Base-by-base conservation (phyloP, 2,113 vertebrate genomes). In the Sander vitreus region DNA sequence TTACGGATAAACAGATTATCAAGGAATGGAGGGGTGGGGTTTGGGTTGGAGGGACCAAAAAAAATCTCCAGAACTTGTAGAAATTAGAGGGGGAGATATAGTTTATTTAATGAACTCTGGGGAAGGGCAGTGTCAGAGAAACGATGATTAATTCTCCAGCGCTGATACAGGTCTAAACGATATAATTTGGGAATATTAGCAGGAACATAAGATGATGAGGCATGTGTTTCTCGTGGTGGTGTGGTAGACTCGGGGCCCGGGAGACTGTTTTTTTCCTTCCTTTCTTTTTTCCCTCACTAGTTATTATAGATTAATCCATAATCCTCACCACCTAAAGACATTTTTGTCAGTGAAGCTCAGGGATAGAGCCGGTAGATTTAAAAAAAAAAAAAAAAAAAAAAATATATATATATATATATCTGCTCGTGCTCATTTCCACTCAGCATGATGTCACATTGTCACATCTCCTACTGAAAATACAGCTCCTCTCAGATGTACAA, bases 1-100 rank as follows among this genome's bases (percentile, higher is more conserved):
- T 89, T 86, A 87, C 55, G 92, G 94, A 94, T 94, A 93, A 93
- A 94, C 93, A 94, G 91, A 95, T 95, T 95, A 95, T 89, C 82
- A 90, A 83, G 91, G 84, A 87, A 74, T 7, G 69, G 67, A 73
- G 39, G 81, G 82, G 80, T 70, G 15, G 63, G 74, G 85, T 63
- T n/a, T 25, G 4, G 53, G 75, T 63, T 25, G 55, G 43, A 64
- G 43, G 68, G 68, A 39, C 48, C 15, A 0, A 64, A 70, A 78
- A 73, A 66, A 64, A 66, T 78, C 66, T 65, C 64, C 63, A 60
- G 60, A 75, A 91, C 25, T 91, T 87, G 67, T 77, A 70, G 73
- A 82, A 85, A 88, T 74, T 27, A 73, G 77, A 73, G 43, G 23
- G 14, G 67, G 59, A 11, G 62, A 64, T 76, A 27, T 21, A 73